phyloP scores from a whole-genome alignment of 2,113 vertebrate species.

The Indri indri region DNA sequence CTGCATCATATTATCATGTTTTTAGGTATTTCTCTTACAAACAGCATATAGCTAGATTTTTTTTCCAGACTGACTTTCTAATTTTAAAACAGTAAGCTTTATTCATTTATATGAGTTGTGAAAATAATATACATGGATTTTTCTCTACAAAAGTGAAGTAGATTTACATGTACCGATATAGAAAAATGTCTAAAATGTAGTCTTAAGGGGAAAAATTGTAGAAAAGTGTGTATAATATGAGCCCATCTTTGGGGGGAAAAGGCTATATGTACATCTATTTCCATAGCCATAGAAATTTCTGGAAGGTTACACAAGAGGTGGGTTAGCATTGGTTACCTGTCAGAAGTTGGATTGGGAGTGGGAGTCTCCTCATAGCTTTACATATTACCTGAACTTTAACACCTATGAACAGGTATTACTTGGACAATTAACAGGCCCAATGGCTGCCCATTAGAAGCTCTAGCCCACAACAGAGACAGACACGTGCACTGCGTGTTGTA shows the following conservation, averaged over 20 bases:
- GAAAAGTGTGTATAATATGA: neutral
- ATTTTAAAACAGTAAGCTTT: slow-evolving; percentile 15
- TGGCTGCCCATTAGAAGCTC: neutral
- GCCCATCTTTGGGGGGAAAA: neutral
- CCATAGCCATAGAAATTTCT: neutral
- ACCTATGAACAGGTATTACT: neutral
- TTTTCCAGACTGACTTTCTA: neutral
- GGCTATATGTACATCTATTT: neutral
- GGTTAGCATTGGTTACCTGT: neutral
- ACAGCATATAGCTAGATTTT: neutral
- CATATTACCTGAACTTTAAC: neutral
- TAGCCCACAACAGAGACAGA: neutral
- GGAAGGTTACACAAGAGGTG: neutral
- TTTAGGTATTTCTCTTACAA: slow-evolving; percentile 16
- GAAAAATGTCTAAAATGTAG: neutral
- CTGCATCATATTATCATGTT: neutral
- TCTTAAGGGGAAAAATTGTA: neutral
- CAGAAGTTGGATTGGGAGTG: neutral
- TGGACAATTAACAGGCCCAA: neutral
- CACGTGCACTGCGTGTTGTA: neutral
- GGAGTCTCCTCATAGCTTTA: neutral
- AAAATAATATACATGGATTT: slow-evolving; percentile 6
- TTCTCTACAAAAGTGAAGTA: slow-evolving; percentile 23
- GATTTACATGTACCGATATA: neutral
- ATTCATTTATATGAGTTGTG: neutral